Base-by-base conservation (phyloP, 2,888 invertebrate genomes). In the Brachyopa scutellaris region DNA sequence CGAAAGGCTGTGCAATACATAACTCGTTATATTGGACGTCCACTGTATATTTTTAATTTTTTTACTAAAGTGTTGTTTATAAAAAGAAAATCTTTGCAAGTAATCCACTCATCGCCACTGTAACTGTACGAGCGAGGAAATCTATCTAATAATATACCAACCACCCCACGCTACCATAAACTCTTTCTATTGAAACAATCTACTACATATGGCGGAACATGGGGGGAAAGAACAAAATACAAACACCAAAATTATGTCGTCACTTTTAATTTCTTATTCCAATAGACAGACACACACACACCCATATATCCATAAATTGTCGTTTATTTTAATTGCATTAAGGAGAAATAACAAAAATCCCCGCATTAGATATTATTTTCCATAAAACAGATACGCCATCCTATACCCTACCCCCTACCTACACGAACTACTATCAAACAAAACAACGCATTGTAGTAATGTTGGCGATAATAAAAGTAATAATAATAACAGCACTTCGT, bases 271-370 rank as follows among this genome's bases (percentile, higher is more conserved):
- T 57, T 64, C 53, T 47, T 73, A 38, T 62, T 55, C 55, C 31
- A 33, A 61, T 61, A 69, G 17, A 49, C 26, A 47, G 15, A 15
- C 6, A 33, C 21, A 29, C 42, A 64, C 29, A 55, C 13, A 38
- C 66, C 21, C 13, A 17, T n/a, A 33, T 61, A 66, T 62, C 47
- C 67, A 74, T 79, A 67, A 73, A 79, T 47, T 73, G 67, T 79
- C 79, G 40, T 79, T 79, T 74, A 79, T 74, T 79, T 79, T 79
- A 79, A 79, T 79, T 73, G 61, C 79, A 79, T 73, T 73, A 53
- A 53, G 45, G 47, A 67, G 67, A 61, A 40, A 36, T 66, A 73
- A 73, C 31, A 29, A 73, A 55, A 59, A 74, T 79, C 55, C 59
- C 47, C 36, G 40, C 36, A 45, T 78, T 78, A 57, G 72, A 59